Percentiles rank a stretch among this genome's conserved stretches.
phyloP scores from a whole-genome alignment of 1,140 invertebrate genomes.

The Drosophila teissieri region DNA sequence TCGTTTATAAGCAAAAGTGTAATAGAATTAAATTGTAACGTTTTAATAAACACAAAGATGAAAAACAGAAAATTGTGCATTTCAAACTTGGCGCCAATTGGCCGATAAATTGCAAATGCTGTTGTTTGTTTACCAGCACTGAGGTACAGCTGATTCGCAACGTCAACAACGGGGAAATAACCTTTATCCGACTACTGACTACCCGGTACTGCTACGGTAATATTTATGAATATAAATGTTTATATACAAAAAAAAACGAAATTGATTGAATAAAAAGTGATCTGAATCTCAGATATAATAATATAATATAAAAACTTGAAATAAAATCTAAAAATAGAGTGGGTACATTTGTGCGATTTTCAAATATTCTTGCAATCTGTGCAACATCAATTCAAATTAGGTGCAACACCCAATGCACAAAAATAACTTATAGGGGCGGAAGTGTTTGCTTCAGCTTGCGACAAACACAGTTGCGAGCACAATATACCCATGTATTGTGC shows the following conservation, averaged over 20 bases:
- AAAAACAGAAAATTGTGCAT: slow-evolving; percentile 18
- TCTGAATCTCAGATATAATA: no score
- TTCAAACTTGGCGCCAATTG: slow-evolving; percentile 25
- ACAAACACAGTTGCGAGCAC: background rate
- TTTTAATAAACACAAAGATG: slow-evolving; percentile 77
- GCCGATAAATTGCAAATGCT: slow-evolving; percentile 4
- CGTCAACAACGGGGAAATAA: background rate
- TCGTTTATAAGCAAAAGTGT: slow-evolving; percentile 83
- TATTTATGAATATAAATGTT: no score
- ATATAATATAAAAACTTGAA: no score
- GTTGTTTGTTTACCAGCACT: slow-evolving; percentile 14
- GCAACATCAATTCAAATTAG: no score
- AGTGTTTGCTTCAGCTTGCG: background rate
- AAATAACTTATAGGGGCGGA: background rate
- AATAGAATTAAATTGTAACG: slow-evolving; percentile 82
- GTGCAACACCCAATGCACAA: no score
- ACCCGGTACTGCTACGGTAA: background rate
- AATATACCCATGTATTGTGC: slow-evolving; percentile 1
- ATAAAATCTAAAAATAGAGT: no score
- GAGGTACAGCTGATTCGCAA: background rate
- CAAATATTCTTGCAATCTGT: no score
- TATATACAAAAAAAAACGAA: no score
- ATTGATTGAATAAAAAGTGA: no score
- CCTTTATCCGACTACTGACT: background rate
- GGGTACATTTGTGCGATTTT: no score